Evolutionary conservation across 2,888 invertebrate genomes (phyloP).

Genomic region (Carcina quercana): DNA sequence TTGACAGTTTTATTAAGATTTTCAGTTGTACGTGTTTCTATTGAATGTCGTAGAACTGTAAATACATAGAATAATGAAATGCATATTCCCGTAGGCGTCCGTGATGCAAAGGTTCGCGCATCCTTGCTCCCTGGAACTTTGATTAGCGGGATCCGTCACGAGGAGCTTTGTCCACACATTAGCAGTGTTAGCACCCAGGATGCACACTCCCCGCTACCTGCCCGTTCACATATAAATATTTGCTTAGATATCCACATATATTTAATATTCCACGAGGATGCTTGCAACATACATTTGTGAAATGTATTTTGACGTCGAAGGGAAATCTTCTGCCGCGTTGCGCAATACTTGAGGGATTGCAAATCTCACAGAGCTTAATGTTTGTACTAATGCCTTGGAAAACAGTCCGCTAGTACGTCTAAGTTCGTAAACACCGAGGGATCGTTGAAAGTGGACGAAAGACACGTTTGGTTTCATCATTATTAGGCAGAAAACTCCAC

Average conservation of each 20-base stretch:
- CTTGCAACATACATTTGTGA: conserved; percentile 58
- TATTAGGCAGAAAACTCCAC: too few relatives aligned
- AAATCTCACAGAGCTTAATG: too few relatives aligned
- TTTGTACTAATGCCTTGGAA: too few relatives aligned
- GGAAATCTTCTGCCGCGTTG: conserved; percentile 55
- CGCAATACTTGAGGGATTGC: conserved; percentile 43
- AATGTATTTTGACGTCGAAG: conserved; percentile 57
- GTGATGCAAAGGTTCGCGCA: conserved; percentile 42
- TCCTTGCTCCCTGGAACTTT: conserved; percentile 61
- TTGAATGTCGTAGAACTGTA: too few relatives aligned
- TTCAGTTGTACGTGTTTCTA: too few relatives aligned
- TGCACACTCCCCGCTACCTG: conserved; percentile 37
- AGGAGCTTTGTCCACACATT: conserved; percentile 68
- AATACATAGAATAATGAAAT: conserved; percentile 4
- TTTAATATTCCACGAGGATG: conserved; percentile 38
- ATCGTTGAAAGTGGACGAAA: too few relatives aligned
- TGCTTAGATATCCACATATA: conserved; percentile 56
- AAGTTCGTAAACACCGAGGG: too few relatives aligned
- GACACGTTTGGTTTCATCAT: too few relatives aligned
- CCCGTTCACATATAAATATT: conserved; percentile 55
- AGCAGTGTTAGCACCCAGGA: conserved; percentile 65
- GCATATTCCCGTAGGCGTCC: conserved; percentile 20
- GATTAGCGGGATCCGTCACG: conserved; percentile 69
- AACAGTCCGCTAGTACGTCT: too few relatives aligned
- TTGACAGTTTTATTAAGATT: conserved; percentile 1